phyloP scores from a whole-genome alignment of 23 tunicate species.

The Diplosoma virens region DNA sequence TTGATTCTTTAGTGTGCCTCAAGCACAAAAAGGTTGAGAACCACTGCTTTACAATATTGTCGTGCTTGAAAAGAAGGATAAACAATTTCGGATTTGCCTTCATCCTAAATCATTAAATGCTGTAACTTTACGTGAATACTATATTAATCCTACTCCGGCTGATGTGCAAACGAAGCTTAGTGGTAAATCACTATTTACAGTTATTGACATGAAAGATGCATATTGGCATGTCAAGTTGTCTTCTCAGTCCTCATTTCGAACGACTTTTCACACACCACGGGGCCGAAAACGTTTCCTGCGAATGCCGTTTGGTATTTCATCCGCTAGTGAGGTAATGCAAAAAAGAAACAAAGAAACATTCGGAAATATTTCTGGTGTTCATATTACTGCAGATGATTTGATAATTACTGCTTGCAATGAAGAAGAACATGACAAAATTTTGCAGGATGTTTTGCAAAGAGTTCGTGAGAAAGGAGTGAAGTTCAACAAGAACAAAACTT shows the following conservation, averaged over 20 bases:
- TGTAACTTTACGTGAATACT: conserved; percentile 3
- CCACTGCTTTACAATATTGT: no score
- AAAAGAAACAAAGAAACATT: conserved; percentile 22
- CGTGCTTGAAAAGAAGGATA: no score
- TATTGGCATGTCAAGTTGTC: conserved; percentile 39
- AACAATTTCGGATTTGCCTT: no score
- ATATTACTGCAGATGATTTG: conserved; percentile 21
- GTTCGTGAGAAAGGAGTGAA: conserved; percentile 12
- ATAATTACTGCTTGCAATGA: conserved; percentile 15
- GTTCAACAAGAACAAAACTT: conserved; percentile 9
- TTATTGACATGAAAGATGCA: conserved; percentile 44
- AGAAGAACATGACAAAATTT: conserved; percentile 2
- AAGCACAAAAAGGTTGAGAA: no score
- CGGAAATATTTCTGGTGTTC: conserved; percentile 22
- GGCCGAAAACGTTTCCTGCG: conserved; percentile 29
- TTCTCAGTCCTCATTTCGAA: conserved; percentile 24
- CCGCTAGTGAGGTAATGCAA: conserved; percentile 33
- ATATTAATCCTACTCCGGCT: conserved; percentile 23
- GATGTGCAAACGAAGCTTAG: conserved; percentile 21
- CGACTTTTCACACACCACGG: conserved; percentile 38
- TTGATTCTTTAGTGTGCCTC: no score
- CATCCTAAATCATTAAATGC: conserved; percentile 21
- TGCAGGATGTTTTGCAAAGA: neutral
- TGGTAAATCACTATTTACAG: conserved; percentile 21
- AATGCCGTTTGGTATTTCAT: conserved; percentile 36